Conservation (phyloP, 1,140 invertebrate genomes). For the Steinernema feltiae region DNA sequence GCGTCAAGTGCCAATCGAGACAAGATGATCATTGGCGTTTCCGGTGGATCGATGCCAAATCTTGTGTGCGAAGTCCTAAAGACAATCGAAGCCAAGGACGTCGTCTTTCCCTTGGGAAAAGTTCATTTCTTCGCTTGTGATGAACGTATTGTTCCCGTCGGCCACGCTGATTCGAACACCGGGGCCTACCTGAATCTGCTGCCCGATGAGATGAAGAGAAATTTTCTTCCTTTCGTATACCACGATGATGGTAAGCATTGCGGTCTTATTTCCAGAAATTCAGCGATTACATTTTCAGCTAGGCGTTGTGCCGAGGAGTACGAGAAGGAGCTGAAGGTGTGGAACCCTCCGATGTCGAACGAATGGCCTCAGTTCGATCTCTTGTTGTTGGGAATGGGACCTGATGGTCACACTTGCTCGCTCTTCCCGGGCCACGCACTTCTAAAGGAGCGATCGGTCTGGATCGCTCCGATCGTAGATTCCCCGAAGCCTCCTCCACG, state of each 20-base stretch:
- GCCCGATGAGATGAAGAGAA: conserved; percentile 27
- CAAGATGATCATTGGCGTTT: conserved; percentile 42
- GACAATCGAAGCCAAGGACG: not conserved
- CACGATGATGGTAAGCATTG: conserved; percentile 38
- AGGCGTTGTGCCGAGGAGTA: conserved; percentile 28
- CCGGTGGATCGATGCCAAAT: conserved; percentile 53
- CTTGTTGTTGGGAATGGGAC: conserved; percentile 85
- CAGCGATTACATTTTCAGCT: conserved; percentile 33
- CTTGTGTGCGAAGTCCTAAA: conserved; percentile 26
- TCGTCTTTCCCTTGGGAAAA: conserved; percentile 17
- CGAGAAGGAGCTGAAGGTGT: conserved; percentile 29
- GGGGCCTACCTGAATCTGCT: conserved; percentile 38
- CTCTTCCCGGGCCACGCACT: conserved; percentile 81
- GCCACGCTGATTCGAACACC: conserved; percentile 45
- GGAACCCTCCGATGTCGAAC: conserved; percentile 16
- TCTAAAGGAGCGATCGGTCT: conserved; percentile 64
- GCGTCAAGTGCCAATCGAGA: not conserved
- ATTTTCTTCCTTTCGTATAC: conserved; percentile 35
- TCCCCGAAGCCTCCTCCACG: conserved; percentile 89
- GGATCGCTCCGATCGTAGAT: conserved; percentile 78
- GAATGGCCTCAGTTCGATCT: conserved; percentile 69
- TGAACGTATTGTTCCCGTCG: not conserved
- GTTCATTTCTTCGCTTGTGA: conserved; percentile 38
- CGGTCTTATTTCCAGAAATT: not conserved
- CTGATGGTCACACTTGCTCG: conserved; percentile 96